A percentile compares a stretch with the other conserved stretches of the same genome.
Evolutionary conservation across 2,888 invertebrate genomes (phyloP).

Genomic region (Furcula furcula): DNA sequence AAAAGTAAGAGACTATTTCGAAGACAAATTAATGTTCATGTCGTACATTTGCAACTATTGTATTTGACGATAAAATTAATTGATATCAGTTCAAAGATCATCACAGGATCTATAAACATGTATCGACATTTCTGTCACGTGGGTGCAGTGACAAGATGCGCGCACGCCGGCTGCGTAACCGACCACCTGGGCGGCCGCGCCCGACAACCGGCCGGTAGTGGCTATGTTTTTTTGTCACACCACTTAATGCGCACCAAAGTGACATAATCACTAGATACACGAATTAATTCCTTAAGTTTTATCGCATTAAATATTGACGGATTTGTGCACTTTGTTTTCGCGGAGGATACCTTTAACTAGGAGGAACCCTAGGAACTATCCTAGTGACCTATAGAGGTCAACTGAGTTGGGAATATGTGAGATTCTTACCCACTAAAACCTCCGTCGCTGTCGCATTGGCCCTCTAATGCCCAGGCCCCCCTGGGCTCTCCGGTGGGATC

Average conservation of each 20-base stretch:
- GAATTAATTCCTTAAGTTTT: neutral
- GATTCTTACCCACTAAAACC: too few species aligned
- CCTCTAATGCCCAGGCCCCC: too few species aligned
- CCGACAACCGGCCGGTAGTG: slow-evolving; percentile 25
- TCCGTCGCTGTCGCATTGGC: too few species aligned
- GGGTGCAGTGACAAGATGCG: slow-evolving; percentile 31
- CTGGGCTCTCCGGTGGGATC: too few species aligned
- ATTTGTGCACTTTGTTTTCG: too few species aligned
- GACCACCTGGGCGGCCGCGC: slow-evolving; percentile 60
- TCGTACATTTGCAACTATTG: too few species aligned
- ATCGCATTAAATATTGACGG: neutral
- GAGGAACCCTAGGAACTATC: too few species aligned
- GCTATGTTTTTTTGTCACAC: slow-evolving; percentile 42
- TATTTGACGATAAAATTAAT: slow-evolving; percentile 29
- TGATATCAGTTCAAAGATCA: slow-evolving; percentile 49
- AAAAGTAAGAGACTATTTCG: too few species aligned
- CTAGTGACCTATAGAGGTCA: too few species aligned
- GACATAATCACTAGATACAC: slow-evolving; percentile 1
- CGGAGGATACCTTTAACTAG: too few species aligned
- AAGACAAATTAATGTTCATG: too few species aligned
- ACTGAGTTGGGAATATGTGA: too few species aligned
- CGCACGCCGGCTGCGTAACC: slow-evolving; percentile 32
- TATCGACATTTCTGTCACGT: slow-evolving; percentile 24
- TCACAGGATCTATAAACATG: slow-evolving; percentile 19
- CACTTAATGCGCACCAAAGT: slow-evolving; percentile 2